phyloP scores from a whole-genome alignment of 2,888 invertebrate genomes.

The Euzophera pinguis region DNA sequence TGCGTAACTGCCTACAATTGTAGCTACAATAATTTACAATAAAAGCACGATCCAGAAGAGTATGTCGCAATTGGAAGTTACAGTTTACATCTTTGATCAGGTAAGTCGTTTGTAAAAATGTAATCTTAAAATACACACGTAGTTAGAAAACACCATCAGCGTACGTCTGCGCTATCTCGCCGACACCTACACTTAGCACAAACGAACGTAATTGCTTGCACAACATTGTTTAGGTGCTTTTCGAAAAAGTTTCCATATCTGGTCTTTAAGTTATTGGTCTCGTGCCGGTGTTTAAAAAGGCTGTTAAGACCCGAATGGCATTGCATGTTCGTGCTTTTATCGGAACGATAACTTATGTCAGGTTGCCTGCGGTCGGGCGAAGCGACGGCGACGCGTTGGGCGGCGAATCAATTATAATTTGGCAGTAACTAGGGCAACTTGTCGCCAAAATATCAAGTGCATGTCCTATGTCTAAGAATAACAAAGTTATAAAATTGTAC shows the following conservation, averaged over 20 bases:
- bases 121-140: slow-evolving; percentile 30
- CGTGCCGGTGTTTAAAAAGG: slow-evolving; percentile 41
- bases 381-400: too few relatives aligned
- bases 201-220: slow-evolving; percentile 56
- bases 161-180: slow-evolving; percentile 47
- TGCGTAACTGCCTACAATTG: slow-evolving; percentile 3
- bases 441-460: too few relatives aligned
- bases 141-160: slow-evolving; percentile 40
- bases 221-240: slow-evolving; percentile 53
- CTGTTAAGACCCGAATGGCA: slow-evolving; percentile 46
- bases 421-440: too few relatives aligned
- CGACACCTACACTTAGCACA: slow-evolving; percentile 47
- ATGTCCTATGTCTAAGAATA: too few relatives aligned
- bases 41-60: neutral
- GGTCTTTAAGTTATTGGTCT: slow-evolving; percentile 43
- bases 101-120: neutral
- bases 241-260: slow-evolving; percentile 50
- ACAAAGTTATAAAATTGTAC: too few relatives aligned
- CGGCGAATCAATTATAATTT: too few relatives aligned
- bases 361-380: slow-evolving; percentile 25
- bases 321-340: slow-evolving; percentile 45
- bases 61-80: neutral
- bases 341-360: slow-evolving; percentile 47
- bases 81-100: neutral
- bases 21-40: neutral